A percentile compares a stretch with the other conserved stretches of the same genome.
Conservation (phyloP, 1,140 invertebrate species). For the Prorops nasuta region DNA sequence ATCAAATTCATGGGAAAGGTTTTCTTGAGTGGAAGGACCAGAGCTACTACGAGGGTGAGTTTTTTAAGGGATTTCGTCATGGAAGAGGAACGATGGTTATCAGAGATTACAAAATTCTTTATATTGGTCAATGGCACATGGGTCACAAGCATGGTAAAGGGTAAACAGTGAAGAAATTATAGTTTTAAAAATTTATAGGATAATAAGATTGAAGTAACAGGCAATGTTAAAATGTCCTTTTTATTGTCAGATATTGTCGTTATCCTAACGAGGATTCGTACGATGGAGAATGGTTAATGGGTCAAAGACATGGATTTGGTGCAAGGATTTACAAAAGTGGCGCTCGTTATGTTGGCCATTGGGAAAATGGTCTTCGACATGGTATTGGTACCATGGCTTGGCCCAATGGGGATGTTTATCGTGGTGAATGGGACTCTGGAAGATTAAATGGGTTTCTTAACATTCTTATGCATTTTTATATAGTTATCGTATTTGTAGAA, state of each 20-base stretch:
- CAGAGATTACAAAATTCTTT: conserved; percentile 49
- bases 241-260: conserved; percentile 19
- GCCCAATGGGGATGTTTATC: conserved; percentile 27
- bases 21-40: conserved; percentile 56
- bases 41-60: conserved; percentile 60
- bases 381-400: conserved; percentile 59
- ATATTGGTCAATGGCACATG: conserved; percentile 55
- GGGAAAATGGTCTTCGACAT: conserved; percentile 52
- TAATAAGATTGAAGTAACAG: too few relatives aligned
- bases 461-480: neutral
- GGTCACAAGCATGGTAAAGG: conserved; percentile 55
- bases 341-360: conserved; percentile 59
- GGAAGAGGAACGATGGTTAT: conserved; percentile 58
- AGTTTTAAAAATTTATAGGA: too few relatives aligned
- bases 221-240: neutral
- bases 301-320: conserved; percentile 55
- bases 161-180: too few relatives aligned
- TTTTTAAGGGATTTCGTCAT: conserved; percentile 57
- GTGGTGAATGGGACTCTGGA: conserved; percentile 59
- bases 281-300: conserved; percentile 48
- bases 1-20: conserved; percentile 58
- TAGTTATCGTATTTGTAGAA: neutral
- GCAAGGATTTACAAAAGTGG: conserved; percentile 50
- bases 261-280: conserved; percentile 36
- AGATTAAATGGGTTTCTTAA: conserved; percentile 52